Conservation (phyloP, 2,888 invertebrate genomes). For the Coenonympha arcania region DNA sequence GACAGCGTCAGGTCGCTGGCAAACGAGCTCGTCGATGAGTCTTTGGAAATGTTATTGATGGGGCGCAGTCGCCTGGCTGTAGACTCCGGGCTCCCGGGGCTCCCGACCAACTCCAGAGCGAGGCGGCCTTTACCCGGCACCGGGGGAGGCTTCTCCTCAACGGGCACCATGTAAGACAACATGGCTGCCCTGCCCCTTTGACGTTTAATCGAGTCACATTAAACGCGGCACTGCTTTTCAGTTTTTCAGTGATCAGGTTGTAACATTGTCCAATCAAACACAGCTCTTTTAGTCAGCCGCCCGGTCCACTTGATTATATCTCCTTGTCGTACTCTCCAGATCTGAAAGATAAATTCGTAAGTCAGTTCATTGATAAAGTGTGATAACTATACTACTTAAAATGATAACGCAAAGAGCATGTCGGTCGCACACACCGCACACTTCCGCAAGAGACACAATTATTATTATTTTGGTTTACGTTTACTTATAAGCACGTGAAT, state of each 20-base stretch:
- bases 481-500: not conserved
- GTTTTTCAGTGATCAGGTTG: slow-evolving; percentile 9
- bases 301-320: slow-evolving; percentile 18
- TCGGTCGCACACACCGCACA: not conserved
- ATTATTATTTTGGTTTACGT: not conserved
- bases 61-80: slow-evolving; percentile 46
- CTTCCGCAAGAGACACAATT: not conserved
- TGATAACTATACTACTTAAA: slow-evolving; percentile 1
- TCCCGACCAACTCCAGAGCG: slow-evolving; percentile 52
- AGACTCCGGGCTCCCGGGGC: slow-evolving; percentile 57
- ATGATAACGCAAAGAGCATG: not conserved
- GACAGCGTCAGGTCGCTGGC: slow-evolving; percentile 78
- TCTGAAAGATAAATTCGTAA: slow-evolving; percentile 42
- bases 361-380: slow-evolving; percentile 11
- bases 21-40: slow-evolving; percentile 81
- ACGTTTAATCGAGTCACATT: slow-evolving; percentile 25
- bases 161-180: slow-evolving; percentile 86
- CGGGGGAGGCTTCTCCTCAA: slow-evolving; percentile 83
- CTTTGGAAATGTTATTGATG: slow-evolving; percentile 74
- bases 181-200: slow-evolving; percentile 60
- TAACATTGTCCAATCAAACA: slow-evolving; percentile 9
- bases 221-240: slow-evolving; percentile 17
- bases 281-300: slow-evolving; percentile 18
- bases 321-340: slow-evolving; percentile 36
- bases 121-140: slow-evolving; percentile 71